phyloP scores from a whole-genome alignment of 2,888 invertebrate species.

The Lasioglossum morio region DNA sequence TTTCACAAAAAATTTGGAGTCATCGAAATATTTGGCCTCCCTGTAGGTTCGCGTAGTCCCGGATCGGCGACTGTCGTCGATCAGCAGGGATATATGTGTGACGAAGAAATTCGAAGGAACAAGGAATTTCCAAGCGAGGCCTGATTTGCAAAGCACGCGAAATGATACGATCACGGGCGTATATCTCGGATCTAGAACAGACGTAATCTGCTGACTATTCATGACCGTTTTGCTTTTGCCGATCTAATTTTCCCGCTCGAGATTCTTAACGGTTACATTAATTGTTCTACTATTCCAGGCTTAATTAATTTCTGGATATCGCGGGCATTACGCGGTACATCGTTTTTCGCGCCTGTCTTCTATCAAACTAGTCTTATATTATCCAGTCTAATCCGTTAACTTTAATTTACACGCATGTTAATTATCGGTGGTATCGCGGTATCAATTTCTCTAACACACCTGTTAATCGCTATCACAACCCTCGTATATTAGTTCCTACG shows the following conservation, averaged over 20 bases:
- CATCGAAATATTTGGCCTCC: not conserved
- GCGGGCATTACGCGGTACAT: not conserved
- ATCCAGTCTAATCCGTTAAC: not conserved
- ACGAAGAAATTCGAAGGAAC: not conserved
- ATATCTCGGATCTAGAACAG: not conserved
- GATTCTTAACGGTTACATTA: constrained; percentile 18
- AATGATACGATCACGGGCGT: not conserved
- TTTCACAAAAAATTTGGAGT: not conserved
- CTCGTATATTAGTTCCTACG: not conserved
- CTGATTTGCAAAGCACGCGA: not conserved
- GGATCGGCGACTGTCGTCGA: not conserved
- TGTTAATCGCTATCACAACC: not conserved
- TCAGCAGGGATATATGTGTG: not conserved
- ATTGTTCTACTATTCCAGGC: not conserved
- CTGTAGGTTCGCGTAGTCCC: not conserved
- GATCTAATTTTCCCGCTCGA: constrained; percentile 10
- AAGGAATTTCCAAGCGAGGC: not conserved
- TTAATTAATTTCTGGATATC: constrained; percentile 12
- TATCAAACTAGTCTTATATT: not conserved
- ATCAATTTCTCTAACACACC: not conserved
- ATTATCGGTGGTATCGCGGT: not conserved
- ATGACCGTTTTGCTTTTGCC: constrained; percentile 19
- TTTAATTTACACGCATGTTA: not conserved
- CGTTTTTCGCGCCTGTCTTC: not conserved
- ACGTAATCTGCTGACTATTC: constrained; percentile 9